Conservation (phyloP, 2,113 vertebrate species). For the Syngnathus typhle region DNA sequence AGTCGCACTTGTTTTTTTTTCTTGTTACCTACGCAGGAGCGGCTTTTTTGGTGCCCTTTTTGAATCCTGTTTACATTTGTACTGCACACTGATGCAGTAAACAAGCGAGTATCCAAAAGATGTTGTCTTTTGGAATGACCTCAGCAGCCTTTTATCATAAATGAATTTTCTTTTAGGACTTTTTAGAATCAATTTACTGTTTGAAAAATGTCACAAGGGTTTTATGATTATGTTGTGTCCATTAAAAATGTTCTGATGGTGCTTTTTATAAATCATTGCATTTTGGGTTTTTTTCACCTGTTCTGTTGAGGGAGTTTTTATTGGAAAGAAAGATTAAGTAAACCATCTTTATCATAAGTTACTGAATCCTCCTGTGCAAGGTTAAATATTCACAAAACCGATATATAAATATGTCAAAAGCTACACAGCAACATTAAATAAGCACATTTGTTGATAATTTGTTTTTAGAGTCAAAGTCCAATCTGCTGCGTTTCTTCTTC, state of each 20-base stretch:
- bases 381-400: not conserved
- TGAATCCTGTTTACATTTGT: not conserved
- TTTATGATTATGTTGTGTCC: slow-evolving; percentile 40
- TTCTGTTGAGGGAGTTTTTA: too few species aligned
- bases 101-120: slow-evolving; percentile 16
- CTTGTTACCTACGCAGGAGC: too few species aligned
- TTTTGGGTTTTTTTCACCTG: not conserved
- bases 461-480: not conserved
- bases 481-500: not conserved
- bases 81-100: slow-evolving; percentile 46
- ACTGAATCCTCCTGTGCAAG: not conserved
- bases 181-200: slow-evolving; percentile 29
- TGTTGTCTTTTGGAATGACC: slow-evolving; percentile 26
- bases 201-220: slow-evolving; percentile 39
- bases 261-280: slow-evolving; percentile 47
- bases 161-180: slow-evolving; percentile 33
- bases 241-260: slow-evolving; percentile 45
- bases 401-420: not conserved
- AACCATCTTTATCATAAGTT: not conserved
- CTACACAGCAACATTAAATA: not conserved
- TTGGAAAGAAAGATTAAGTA: not conserved
- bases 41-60: not conserved
- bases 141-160: slow-evolving; percentile 17
- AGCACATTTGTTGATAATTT: not conserved
- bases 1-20: too few species aligned